Base-by-base conservation (phyloP, 2,888 invertebrate genomes). In the Tetragonula carbonaria region DNA sequence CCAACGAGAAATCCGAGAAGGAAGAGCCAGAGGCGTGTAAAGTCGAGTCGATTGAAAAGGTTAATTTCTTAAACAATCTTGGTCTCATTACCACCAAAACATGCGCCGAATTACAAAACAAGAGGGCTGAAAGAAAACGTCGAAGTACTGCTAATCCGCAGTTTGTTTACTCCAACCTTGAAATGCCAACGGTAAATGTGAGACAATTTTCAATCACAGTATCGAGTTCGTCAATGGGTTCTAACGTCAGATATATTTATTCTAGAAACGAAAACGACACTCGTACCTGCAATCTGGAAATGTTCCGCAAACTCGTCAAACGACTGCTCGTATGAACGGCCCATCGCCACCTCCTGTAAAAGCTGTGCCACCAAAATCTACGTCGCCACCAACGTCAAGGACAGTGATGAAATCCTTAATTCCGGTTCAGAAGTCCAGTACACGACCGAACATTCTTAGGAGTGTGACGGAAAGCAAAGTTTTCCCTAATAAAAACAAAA, bases 71-170 rank as follows among this genome's bases (percentile, higher is more conserved):
- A 57, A 93, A 90, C 45, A 93, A 93, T 80, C 95, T 95, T 76
- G 95, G 95, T 45, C 92, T 96, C 72, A 95, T 95, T 71, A 95
- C 95, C 13, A 95, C 95, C 57, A 95, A 94, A 59, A 94, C 94
- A 23, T 95, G 93, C 85, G 93, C 94, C 62, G 95, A 96, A 90
- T 93, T 96, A 91, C 95, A 95, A 88, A 95, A 95, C 83, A 95
- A 95, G 85, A 93, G 95, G 74, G 95, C 95, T 16, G 96, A 96
- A 90, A 93, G 96, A 59, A 96, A 95, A 88, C 93, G 95, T 53
- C 93, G 96, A 62, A 95, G 96, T 82, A 96, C 95, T 13, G 95
- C 95, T 2, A 95, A 95, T 92, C 95, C 95, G 2, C 95, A 96
- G 85, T 96, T 95, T 90, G 93, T 96, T 33, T 96, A 96, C 92